Conservation (phyloP, 2,113 vertebrate genomes). For the Perccottus glenii region DNA sequence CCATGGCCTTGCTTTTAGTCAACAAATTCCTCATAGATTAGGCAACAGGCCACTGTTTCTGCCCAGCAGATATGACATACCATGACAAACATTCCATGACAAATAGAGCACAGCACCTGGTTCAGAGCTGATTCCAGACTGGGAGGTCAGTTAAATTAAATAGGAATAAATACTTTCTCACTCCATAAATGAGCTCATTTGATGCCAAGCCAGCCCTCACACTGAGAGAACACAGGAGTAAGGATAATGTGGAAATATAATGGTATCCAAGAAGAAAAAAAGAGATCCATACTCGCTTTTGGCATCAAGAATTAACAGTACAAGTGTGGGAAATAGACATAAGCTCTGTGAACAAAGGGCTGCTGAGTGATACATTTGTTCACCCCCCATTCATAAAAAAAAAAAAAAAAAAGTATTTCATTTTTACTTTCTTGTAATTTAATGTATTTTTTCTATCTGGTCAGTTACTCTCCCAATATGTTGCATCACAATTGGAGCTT, state of each 20-base stretch:
- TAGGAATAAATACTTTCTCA: conserved; percentile 34
- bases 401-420: background rate
- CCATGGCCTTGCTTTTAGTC: conserved; percentile 58
- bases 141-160: conserved; percentile 45
- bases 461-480: background rate
- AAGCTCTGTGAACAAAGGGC: conserved; percentile 7
- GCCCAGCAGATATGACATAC: conserved; percentile 69
- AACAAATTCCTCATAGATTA: conserved; percentile 78
- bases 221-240: conserved; percentile 15
- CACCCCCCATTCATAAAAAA: conserved; percentile 10
- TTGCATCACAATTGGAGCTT: background rate
- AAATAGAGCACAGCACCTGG: conserved; percentile 52
- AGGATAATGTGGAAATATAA: conserved; percentile 12
- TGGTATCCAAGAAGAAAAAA: conserved; percentile 6
- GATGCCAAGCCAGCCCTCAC: conserved; percentile 7
- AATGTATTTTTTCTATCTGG: too few species aligned
- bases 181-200: conserved; percentile 24
- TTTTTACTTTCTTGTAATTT: background rate
- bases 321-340: conserved; percentile 3
- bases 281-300: background rate
- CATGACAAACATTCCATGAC: conserved; percentile 68
- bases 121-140: conserved; percentile 38
- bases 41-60: conserved; percentile 70
- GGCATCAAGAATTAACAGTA: background rate
- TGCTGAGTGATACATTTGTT: background rate